Conservation (phyloP, 2,888 invertebrate genomes). For the Eupithecia insigniata region DNA sequence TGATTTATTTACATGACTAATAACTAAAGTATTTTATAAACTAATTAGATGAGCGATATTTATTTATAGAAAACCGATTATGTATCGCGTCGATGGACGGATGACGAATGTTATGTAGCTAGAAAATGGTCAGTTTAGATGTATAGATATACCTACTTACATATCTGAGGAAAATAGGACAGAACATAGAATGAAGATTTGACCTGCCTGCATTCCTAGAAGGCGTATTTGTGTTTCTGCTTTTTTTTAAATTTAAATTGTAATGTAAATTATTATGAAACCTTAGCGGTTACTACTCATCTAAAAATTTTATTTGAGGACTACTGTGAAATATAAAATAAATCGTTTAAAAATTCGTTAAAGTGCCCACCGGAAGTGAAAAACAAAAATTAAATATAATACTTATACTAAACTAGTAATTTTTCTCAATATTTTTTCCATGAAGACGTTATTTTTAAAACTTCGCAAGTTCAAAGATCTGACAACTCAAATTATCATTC, state of each 20-base stretch:
- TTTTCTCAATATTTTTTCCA: not conserved
- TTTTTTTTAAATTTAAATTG: no score
- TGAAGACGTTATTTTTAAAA: not conserved
- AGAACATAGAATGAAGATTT: not conserved
- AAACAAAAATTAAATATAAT: not conserved
- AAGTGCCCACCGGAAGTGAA: not conserved
- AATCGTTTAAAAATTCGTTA: not conserved
- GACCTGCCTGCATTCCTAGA: not conserved
- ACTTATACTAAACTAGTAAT: not conserved
- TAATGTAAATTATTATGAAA: not conserved
- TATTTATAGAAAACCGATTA: constrained; percentile 25
- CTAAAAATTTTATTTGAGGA: not conserved
- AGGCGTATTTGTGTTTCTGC: not conserved
- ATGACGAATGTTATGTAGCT: constrained; percentile 19
- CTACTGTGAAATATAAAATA: not conserved
- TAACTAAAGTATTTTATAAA: constrained; percentile 13
- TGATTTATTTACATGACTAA: constrained; percentile 24
- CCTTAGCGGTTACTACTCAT: not conserved
- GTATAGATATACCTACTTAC: not conserved
- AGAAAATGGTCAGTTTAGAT: not conserved
- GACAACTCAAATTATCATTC: constrained; percentile 14
- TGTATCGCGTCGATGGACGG: constrained; percentile 25
- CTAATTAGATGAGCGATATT: constrained; percentile 9
- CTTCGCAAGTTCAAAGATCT: constrained; percentile 1
- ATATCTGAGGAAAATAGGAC: not conserved